Evolutionary conservation across 2,888 invertebrate genomes (phyloP).

Genomic region (Eretmocerus hayati): DNA sequence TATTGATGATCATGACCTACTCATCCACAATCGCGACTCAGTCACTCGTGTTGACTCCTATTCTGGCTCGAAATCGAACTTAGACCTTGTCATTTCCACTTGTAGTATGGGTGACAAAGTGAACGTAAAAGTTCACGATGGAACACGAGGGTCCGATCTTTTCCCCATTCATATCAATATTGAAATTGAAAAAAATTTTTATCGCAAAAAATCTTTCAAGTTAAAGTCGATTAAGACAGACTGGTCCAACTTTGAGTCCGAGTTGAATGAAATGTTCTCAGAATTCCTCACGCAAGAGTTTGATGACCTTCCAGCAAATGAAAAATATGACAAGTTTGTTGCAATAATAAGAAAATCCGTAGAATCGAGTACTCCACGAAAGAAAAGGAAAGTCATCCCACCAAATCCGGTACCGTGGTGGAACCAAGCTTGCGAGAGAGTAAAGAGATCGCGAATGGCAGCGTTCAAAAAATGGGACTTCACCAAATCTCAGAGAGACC

Average conservation of each 20-base stretch:
- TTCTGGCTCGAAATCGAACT: constrained; percentile 2
- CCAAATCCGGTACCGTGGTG: no score
- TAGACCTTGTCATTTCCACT: constrained; percentile 7
- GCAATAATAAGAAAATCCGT: no score
- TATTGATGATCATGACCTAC: constrained; percentile 7
- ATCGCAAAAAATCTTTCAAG: not conserved
- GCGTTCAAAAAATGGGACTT: no score
- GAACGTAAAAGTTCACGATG: not conserved
- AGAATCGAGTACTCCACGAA: no score
- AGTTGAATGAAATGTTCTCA: not conserved
- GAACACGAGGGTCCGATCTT: constrained; percentile 3
- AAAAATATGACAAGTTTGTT: not conserved
- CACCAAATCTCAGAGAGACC: no score
- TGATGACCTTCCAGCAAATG: not conserved
- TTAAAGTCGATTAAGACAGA: not conserved
- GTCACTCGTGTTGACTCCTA: constrained; percentile 6
- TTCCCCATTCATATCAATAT: not conserved
- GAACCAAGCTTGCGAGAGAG: no score
- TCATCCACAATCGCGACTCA: constrained; percentile 9
- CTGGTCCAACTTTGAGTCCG: not conserved
- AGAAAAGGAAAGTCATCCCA: no score
- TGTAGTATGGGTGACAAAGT: constrained; percentile 2
- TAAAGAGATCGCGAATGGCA: no score
- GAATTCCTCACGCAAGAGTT: not conserved
- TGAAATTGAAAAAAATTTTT: not conserved